phyloP scores from a whole-genome alignment of 2,797 vertebrate genomes.

The Labroides dimidiatus region DNA sequence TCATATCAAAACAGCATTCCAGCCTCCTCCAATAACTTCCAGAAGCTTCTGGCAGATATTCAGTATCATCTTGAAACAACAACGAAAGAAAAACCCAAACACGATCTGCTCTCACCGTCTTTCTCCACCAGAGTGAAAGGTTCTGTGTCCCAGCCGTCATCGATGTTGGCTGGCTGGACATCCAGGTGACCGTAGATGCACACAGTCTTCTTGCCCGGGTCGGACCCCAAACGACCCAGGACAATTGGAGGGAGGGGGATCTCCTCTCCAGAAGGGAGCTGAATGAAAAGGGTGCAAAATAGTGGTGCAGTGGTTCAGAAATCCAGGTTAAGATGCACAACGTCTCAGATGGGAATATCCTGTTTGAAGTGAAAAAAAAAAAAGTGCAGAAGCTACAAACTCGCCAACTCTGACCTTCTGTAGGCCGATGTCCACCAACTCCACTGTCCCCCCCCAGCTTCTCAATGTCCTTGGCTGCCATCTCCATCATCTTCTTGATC shows the following conservation, averaged over 20 bases:
- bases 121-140: conserved; percentile 94
- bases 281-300: background rate
- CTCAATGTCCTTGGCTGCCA: conserved; percentile 90
- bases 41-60: accelerated
- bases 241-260: conserved; percentile 94
- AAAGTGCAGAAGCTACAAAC: background rate
- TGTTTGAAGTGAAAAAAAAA: too few relatives aligned
- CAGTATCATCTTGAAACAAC: background rate
- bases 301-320: background rate
- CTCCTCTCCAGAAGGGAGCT: conserved; percentile 91
- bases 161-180: conserved; percentile 91
- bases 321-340: background rate
- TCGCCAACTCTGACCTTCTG: conserved; percentile 84
- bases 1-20: background rate
- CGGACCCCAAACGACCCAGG: conserved; percentile 89
- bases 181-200: conserved; percentile 97
- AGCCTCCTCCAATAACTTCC: background rate
- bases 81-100: background rate
- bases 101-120: conserved; percentile 85
- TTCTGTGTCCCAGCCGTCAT: conserved; percentile 96
- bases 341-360: too few relatives aligned
- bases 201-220: conserved; percentile 93
- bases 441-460: conserved; percentile 89
- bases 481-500: conserved; percentile 94
- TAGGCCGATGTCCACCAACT: conserved; percentile 91